A percentile compares a stretch with the other conserved stretches of the same genome.
These are phyloP conservation scores for Ooceraea biroi DNA, from an alignment of 1,140 invertebrate genomes.

Conservation along the genomic window DNA sequence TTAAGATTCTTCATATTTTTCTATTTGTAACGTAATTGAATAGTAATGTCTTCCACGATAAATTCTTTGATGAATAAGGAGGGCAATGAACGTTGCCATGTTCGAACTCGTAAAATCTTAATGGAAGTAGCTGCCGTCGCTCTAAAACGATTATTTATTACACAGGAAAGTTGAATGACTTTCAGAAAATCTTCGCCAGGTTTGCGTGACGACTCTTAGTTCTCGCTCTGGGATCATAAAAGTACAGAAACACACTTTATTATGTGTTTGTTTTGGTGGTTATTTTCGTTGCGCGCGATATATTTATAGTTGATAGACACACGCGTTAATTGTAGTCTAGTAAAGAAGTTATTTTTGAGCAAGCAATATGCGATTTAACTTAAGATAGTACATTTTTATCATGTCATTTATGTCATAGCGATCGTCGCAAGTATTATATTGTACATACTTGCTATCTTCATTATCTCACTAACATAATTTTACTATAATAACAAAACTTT, in stretches of 20 bases:
- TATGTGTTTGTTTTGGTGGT: conserved; percentile 20
- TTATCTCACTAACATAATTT: no score
- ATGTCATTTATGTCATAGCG: no score
- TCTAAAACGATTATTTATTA: conserved; percentile 27
- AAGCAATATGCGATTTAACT: background rate
- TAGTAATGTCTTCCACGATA: no score
- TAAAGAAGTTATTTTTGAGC: background rate
- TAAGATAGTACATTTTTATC: no score
- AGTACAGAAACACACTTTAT: background rate
- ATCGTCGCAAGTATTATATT: no score
- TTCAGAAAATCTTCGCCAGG: conserved; percentile 6
- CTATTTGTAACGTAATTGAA: background rate
- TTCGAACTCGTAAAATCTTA: conserved; percentile 13
- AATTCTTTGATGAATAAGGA: background rate
- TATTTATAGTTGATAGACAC: background rate
- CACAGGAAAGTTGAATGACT: conserved; percentile 33
- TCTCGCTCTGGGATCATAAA: background rate
- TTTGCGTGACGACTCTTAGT: background rate
- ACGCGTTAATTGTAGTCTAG: background rate
- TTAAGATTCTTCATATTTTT: background rate
- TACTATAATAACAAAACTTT: no score
- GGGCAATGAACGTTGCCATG: background rate
- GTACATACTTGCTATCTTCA: no score
- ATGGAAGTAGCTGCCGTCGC: conserved; percentile 10
- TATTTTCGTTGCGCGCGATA: background rate